phyloP scores from a whole-genome alignment of 2,888 invertebrate species.

The Meandrusa payeni region DNA sequence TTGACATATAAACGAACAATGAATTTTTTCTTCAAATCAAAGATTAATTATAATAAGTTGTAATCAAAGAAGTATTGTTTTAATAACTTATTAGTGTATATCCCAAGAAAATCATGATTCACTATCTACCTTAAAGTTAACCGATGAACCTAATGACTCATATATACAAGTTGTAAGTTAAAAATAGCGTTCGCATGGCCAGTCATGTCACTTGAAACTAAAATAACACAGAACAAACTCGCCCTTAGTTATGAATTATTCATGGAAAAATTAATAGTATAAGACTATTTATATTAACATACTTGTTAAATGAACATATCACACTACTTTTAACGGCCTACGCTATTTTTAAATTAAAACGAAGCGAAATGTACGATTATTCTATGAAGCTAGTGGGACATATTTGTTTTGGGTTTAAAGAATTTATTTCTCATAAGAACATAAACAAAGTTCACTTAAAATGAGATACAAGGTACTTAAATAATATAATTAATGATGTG shows the following conservation, averaged over 20 bases:
- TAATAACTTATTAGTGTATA: too few species aligned
- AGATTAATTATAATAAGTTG: too few species aligned
- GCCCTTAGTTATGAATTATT: constrained; percentile 13
- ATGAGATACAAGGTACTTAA: too few species aligned
- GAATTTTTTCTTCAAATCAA: too few species aligned
- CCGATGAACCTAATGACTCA: too few species aligned
- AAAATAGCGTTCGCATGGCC: background rate
- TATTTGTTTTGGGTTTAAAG: constrained; percentile 3
- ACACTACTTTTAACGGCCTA: constrained; percentile 9
- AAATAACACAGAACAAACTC: constrained; percentile 1
- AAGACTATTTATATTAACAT: constrained; percentile 15
- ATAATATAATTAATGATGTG: too few species aligned
- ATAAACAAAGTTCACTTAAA: too few species aligned
- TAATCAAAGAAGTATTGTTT: too few species aligned
- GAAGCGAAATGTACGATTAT: constrained; percentile 1
- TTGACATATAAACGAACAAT: too few species aligned
- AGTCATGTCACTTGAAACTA: background rate
- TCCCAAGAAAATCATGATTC: too few species aligned
- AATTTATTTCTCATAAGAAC: too few species aligned
- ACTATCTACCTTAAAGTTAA: too few species aligned
- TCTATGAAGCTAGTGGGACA: background rate
- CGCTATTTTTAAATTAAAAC: constrained; percentile 12
- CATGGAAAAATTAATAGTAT: constrained; percentile 11
- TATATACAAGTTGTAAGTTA: background rate
- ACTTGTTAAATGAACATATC: constrained; percentile 19